Conservation (phyloP, 2,113 vertebrate species). For the Orcinus orca region DNA sequence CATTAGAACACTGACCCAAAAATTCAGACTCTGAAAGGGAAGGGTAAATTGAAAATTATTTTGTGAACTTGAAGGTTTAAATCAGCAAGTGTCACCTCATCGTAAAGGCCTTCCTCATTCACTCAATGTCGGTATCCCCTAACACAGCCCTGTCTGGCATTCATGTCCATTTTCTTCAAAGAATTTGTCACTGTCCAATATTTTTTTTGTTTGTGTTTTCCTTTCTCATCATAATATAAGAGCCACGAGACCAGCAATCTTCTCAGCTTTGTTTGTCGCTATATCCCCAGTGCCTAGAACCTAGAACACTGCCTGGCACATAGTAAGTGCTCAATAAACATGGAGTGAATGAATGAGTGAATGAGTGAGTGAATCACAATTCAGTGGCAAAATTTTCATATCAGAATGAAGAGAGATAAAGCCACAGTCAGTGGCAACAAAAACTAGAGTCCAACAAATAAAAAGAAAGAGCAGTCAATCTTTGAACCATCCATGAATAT, state of each 20-base stretch:
- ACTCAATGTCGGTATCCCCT: not conserved
- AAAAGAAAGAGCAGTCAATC: not conserved
- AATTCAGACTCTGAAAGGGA: not conserved
- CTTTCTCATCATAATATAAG: not conserved
- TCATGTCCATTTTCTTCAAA: not conserved
- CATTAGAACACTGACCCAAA: not conserved
- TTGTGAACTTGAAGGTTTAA: not conserved
- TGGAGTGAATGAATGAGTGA: too few relatives aligned
- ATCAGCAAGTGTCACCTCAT: not conserved
- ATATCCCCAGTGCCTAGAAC: not conserved
- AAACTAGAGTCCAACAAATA: not conserved
- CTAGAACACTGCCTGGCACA: not conserved
- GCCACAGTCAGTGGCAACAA: not conserved
- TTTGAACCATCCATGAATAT: not conserved
- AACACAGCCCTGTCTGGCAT: not conserved
- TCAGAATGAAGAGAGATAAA: not conserved
- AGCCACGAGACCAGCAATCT: not conserved
- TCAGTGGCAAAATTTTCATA: not conserved
- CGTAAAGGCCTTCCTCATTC: not conserved
- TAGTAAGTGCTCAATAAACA: not conserved
- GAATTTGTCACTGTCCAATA: not conserved
- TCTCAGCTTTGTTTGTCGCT: not conserved
- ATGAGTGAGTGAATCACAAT: not conserved
- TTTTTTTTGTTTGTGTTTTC: not conserved
- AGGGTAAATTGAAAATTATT: not conserved